Evolutionary conservation across 2,113 vertebrate genomes (phyloP).

Genomic region (Esox niger): DNA sequence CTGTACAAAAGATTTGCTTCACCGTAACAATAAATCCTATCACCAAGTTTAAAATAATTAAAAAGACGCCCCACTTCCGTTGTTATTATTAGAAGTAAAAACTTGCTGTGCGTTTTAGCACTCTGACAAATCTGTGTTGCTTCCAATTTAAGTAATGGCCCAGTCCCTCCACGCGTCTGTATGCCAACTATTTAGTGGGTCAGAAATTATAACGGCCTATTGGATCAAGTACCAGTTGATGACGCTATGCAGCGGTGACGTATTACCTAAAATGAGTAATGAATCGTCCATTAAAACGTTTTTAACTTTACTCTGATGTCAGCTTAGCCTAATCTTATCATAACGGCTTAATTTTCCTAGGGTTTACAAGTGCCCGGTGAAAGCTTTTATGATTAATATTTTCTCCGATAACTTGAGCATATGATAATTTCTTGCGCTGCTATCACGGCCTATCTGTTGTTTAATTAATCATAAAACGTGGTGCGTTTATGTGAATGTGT

Average conservation of each 20-base stretch:
- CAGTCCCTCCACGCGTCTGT: constrained; percentile 26
- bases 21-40: not conserved
- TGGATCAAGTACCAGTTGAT: not conserved
- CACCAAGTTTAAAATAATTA: constrained; percentile 8
- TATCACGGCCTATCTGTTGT: constrained; percentile 9
- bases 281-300: not conserved
- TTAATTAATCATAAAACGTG: constrained; percentile 1
- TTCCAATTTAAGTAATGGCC: constrained; percentile 39
- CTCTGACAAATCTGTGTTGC: constrained; percentile 53
- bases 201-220: constrained; percentile 3
- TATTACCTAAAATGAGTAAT: not conserved
- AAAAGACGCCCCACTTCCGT: constrained; percentile 44
- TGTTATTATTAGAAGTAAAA: constrained; percentile 58
- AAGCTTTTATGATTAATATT: constrained; percentile 45
- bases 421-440: constrained; percentile 12
- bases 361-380: constrained; percentile 19
- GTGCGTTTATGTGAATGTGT: constrained; percentile 3
- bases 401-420: constrained; percentile 31
- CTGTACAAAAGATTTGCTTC: not conserved
- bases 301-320: not conserved
- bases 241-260: not conserved
- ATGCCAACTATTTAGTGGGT: too few relatives aligned
- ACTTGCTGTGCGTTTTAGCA: constrained; percentile 40
- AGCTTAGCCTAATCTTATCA: constrained; percentile 26
- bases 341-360: constrained; percentile 28